Conservation (phyloP, 2,113 vertebrate species). For the Caretta caretta region DNA sequence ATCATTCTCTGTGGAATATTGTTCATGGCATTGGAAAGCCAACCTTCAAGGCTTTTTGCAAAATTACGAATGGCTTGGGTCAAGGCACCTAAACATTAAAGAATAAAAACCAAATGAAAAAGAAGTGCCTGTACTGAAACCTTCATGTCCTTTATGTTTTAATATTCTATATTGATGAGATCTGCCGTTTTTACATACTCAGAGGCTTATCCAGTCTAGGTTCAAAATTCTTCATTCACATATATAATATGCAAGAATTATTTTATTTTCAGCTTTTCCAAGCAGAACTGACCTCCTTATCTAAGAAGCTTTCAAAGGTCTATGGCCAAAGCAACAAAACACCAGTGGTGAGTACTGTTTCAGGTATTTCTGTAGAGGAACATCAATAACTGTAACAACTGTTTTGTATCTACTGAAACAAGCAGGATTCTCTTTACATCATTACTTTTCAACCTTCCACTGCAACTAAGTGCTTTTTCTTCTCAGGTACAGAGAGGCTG, state of each 20-base stretch:
- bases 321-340: neutral
- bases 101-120: conserved; percentile 74
- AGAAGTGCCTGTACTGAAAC: conserved; percentile 5
- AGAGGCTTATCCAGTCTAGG: neutral
- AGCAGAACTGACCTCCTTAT: neutral
- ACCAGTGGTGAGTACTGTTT: neutral
- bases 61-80: conserved; percentile 99
- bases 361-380: neutral
- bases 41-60: conserved; percentile 99
- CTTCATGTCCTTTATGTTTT: neutral
- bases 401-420: neutral
- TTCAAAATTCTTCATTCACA: neutral
- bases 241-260: neutral
- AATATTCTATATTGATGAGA: neutral
- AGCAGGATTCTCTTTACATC: neutral
- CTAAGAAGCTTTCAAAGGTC: neutral
- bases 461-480: neutral
- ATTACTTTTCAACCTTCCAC: neutral
- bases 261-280: neutral
- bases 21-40: conserved; percentile 98
- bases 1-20: conserved; percentile 98
- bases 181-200: neutral
- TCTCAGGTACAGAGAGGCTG: neutral
- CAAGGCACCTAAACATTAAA: conserved; percentile 91
- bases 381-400: neutral